Evolutionary conservation across 2,888 invertebrate genomes (phyloP), one percentile per base, ranked within the genome.

Genomic region (Orthosia cruda): DNA sequence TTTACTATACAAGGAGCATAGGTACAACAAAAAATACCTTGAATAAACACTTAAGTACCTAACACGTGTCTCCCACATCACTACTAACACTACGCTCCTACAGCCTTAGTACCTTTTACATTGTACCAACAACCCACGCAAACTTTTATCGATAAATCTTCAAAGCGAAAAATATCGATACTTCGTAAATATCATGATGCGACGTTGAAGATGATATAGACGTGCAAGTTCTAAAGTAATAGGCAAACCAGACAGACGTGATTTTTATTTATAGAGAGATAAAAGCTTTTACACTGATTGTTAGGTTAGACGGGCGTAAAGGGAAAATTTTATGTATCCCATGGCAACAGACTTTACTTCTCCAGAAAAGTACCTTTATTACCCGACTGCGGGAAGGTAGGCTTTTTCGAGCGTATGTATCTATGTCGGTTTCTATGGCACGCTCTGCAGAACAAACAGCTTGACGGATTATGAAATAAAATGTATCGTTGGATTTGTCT

Each of bases 201-300:
- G 32, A 72, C 70, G 55, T 79, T 62, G 73, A 71, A 67, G 64
- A 74, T 73, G 69, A 76, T 64, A 55, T 61, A 72, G 68, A 67
- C 63, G 81, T 77, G 70, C 68, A 76, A 87, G 75, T 80, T 80
- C 23, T 32, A 80, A 82, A 84, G 82, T 86, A 87, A 84, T 73
- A 82, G 70, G 49, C 49, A 62, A 66, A 63, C 50, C 63, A 79
- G 70, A 77, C 74, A 73, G 72, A 68, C 63, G 26, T 72, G 78
- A 87, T 85, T 83, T 85, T 81, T 75, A 71, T 84, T 80, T 87
- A 83, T 76, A 73, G 75, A 74, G 49, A 84, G 57, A 84, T 78
- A 84, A 74, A 86, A 87, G 85, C 86, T 86, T 86, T 86, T 80
- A 86, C 62, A 69, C 83, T 86, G 87, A 87, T 86, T 87, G 85